Evolutionary conservation across 2,888 invertebrate species (phyloP), one percentile per base, ranked within the genome.

Genomic region (Nymphalis polychloros): DNA sequence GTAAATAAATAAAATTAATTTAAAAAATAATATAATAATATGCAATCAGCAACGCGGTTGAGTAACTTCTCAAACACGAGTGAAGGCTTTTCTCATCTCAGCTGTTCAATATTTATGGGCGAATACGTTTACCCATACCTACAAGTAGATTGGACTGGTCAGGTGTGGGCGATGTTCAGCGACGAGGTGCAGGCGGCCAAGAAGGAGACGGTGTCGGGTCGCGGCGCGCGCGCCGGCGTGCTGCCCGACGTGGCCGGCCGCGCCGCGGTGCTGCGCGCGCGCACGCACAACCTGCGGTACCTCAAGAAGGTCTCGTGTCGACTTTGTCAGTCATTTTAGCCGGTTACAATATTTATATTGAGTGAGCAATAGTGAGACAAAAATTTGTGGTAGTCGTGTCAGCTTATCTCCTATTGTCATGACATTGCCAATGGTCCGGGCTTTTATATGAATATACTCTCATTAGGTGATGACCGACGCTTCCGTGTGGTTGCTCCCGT

Each of bases 101-200:
- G 27, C 27, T 6, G 27, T 31, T 5, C 0, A 6, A 31, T 31
- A 31, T 31, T 31, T 31, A 31, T 31, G 27, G 27, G 6, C 6
- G 27, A 31, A 31, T 31, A 6, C 5, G 27, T 31, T 5, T 6
- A 31, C 6, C 27, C 6, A 31, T 5, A 31, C 23, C 23, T 23
- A 23, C 27, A 31, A 31, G 27, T 31, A 6, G 6, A 6, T 31
- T 0, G 6, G n/a, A 4, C 7, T 1, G 10, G n/a, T 1, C 64
- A 95, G 95, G 93, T 96, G 2, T 97, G 96, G 94, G 92, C 94
- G 60, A 94, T 96, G 92, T 96, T 97, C 80, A 94, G 94, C 70
- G 94, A 95, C 20, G 96, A 97, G 80, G 94, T 98, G 63, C 94
- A 96, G 70, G 93, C 93, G 20, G 94, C 95, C 0, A 97, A 96